Conservation (phyloP, 2,797 vertebrate species). For the Hippopotamyrus pictus region DNA sequence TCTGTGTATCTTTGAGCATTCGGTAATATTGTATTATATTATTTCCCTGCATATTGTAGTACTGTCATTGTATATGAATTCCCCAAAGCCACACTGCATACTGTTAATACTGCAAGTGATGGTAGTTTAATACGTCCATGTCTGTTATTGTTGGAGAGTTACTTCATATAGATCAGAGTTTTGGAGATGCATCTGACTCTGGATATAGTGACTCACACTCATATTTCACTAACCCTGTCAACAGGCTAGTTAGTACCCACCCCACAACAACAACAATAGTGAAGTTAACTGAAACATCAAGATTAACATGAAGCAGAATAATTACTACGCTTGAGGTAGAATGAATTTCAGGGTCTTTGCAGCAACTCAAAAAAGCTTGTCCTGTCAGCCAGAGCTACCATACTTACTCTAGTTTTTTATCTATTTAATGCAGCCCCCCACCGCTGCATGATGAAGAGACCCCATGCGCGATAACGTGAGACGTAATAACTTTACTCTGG, state of each 20-base stretch:
- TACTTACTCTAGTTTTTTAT: neutral
- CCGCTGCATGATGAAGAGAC: slow-evolving; percentile 44
- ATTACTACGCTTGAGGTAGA: neutral
- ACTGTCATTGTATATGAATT: neutral
- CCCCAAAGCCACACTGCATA: neutral
- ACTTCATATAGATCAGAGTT: neutral
- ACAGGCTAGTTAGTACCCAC: neutral
- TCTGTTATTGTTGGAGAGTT: neutral
- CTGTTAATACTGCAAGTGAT: neutral
- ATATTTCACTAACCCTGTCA: neutral
- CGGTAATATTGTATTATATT: neutral
- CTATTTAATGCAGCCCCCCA: slow-evolving; percentile 5
- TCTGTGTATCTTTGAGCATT: neutral
- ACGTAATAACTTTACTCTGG: slow-evolving; percentile 45
- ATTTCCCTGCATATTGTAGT: neutral
- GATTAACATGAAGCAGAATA: neutral
- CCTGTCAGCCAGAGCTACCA: neutral
- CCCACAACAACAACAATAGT: neutral
- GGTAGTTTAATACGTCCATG: neutral
- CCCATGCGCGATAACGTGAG: slow-evolving; percentile 35
- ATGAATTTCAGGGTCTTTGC: neutral
- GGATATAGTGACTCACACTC: neutral
- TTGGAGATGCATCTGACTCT: neutral
- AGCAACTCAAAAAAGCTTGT: neutral
- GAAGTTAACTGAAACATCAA: neutral